Evolutionary conservation across 2,888 invertebrate species (phyloP).

Genomic region (Spatulosminthurus flaviceps): DNA sequence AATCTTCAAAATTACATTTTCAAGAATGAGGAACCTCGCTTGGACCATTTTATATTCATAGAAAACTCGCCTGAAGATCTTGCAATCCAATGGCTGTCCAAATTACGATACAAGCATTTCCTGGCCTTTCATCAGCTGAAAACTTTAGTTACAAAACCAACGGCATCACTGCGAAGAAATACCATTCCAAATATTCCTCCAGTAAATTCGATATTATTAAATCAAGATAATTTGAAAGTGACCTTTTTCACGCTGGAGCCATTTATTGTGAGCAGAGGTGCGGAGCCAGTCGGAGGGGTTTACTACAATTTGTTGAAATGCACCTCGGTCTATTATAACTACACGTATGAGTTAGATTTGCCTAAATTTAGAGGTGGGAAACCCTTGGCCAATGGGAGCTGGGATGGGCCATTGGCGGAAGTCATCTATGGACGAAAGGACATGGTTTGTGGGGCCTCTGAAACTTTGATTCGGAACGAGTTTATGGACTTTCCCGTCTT

Average conservation of each 20-base stretch:
- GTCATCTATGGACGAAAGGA: not conserved
- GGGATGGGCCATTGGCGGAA: not conserved
- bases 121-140: no score
- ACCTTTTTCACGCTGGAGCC: not conserved
- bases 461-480: not conserved
- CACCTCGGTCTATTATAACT: not conserved
- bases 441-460: not conserved
- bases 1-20: no score
- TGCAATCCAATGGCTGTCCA: no score
- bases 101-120: no score
- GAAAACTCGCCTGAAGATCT: no score
- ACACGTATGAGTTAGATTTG: constrained; percentile 3
- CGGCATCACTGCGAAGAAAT: no score
- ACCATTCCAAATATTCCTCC: no score
- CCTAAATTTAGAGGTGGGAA: not conserved
- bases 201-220: no score
- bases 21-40: no score
- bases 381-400: not conserved
- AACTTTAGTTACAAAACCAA: no score
- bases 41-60: no score
- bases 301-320: not conserved
- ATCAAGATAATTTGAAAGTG: not conserved
- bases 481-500: constrained; percentile 1
- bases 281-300: not conserved
- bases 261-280: not conserved